A percentile compares a stretch with the other conserved stretches of the same genome.
phyloP scores from a whole-genome alignment of 2,888 invertebrate species.

The Charanyca ferruginea region DNA sequence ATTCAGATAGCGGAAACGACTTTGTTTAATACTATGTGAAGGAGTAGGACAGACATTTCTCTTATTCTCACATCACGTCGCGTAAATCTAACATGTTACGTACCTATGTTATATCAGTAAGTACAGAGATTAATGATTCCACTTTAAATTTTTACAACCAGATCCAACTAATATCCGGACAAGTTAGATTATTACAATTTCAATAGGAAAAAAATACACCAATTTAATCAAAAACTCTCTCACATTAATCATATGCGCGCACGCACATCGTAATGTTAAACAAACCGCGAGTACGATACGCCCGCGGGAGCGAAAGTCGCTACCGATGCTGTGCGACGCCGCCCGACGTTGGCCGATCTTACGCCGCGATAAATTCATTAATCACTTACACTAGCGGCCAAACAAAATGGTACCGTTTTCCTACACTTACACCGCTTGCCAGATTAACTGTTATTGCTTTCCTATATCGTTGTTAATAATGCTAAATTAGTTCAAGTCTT shows the following conservation, averaged over 20 bases:
- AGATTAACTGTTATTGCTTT: conserved; percentile 61
- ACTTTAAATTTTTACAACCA: conserved; percentile 10
- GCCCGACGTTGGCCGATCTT: conserved; percentile 70
- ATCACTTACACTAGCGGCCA: conserved; percentile 73
- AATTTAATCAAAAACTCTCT: conserved; percentile 54
- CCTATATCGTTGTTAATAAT: conserved; percentile 55
- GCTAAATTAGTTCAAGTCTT: conserved; percentile 53
- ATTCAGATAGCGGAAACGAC: too few relatives aligned
- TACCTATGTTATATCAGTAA: conserved; percentile 13
- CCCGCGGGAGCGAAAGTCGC: conserved; percentile 83
- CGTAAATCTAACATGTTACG: neutral
- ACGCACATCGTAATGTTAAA: conserved; percentile 66
- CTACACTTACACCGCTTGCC: conserved; percentile 50
- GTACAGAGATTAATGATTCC: conserved; percentile 16
- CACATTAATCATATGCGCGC: conserved; percentile 63
- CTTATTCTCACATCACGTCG: neutral
- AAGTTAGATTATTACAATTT: conserved; percentile 38
- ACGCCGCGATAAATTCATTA: conserved; percentile 79
- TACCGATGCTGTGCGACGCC: conserved; percentile 64
- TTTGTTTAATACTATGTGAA: too few relatives aligned
- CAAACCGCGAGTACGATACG: conserved; percentile 61
- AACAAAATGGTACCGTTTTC: conserved; percentile 60
- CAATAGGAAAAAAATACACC: conserved; percentile 45
- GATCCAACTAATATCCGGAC: conserved; percentile 34
- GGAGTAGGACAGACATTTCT: neutral